Base-by-base conservation (phyloP, 2,113 vertebrate species). In the Alexandromys fortis region DNA sequence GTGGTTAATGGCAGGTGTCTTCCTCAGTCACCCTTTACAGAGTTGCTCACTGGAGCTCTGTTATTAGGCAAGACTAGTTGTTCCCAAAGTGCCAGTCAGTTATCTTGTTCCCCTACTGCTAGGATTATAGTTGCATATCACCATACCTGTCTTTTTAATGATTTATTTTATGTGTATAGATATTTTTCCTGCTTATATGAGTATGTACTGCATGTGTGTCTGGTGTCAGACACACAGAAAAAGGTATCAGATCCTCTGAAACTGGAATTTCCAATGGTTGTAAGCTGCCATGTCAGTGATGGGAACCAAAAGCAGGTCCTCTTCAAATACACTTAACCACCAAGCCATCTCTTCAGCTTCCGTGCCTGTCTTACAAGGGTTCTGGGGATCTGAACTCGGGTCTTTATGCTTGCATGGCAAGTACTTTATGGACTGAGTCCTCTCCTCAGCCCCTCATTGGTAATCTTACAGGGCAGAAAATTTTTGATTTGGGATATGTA, bases 401-500 rank as follows among this genome's bases (percentile, higher is more conserved):
- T 45, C n/a, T 42, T 67, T 38, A 65, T 45, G 82, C 61, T 85
- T 85, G 8, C 42, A 33, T 47, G n/a, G 61, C 42, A 70, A 67
- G 85, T 30, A 49, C 45, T 86, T 86, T 68, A 68, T 47, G 9
- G 17, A 68, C 42, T 68, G 45, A 86, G 11, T 63, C 63, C 42
- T 68, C 47, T 49, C 63, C 45, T 35, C 5, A 45, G 17, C 28
- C 17, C 28, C 30, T 91, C 58, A 86, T 9, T 92, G 16, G 24
- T 86, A 42, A 10, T 90, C 30, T 81, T 92, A 89, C 70, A 75
- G 12, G 91, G 94, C 21, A 92, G 42, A 91, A 93, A n/a, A 88
- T 58, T 92, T 92, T 67, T 95, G 76, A 35, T 90, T 95, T n/a
- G 82, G 93, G 52, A 1, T 83, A 65, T 95, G 10, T 94, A 86